phyloP scores from a whole-genome alignment of 2,113 vertebrate species.

The Gulo gulo region DNA sequence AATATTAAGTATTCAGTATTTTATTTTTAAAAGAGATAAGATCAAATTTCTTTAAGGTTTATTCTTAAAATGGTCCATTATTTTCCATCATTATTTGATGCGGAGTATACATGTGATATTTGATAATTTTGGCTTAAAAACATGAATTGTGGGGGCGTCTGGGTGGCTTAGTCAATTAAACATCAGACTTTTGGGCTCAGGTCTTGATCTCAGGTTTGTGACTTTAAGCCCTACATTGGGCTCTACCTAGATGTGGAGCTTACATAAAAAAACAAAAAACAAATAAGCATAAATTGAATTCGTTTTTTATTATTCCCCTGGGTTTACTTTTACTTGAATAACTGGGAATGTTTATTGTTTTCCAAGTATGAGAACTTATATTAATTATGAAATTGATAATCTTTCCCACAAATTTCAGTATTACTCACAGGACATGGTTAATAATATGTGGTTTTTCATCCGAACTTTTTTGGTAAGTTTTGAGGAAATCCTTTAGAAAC shows the following conservation, averaged over 20 bases:
- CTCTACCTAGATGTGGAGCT: not conserved
- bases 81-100: not conserved
- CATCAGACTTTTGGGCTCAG: no score
- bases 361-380: not conserved
- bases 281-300: not conserved
- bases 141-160: not conserved
- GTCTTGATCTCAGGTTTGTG: no score
- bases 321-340: not conserved
- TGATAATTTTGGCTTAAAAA: not conserved
- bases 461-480: not conserved
- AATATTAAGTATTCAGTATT: not conserved
- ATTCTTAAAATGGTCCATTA: not conserved
- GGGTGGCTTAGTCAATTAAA: not conserved
- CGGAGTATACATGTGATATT: not conserved
- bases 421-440: not conserved
- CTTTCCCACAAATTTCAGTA: not conserved
- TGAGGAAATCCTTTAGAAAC: not conserved
- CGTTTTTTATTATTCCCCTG: not conserved
- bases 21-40: not conserved
- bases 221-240: not conserved
- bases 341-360: not conserved
- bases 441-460: not conserved
- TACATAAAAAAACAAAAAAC: not conserved
- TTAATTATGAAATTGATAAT: not conserved
- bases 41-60: conserved; percentile 11